Base-by-base conservation (phyloP, 2,797 vertebrate species). In the Gallinago nigripennis region DNA sequence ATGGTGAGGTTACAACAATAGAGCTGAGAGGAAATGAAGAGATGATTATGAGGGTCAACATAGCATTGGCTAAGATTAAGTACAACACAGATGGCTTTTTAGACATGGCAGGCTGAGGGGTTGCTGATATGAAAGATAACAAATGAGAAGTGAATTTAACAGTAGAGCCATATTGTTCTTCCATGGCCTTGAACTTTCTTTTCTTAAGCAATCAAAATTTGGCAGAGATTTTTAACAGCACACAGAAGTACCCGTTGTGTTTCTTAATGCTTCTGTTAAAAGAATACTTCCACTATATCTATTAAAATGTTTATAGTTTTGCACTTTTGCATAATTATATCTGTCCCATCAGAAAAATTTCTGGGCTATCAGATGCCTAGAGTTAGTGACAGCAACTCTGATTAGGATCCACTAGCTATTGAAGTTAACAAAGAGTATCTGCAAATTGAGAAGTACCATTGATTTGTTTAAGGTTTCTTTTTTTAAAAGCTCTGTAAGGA, bases 11-110 rank as follows among this genome's bases (percentile, higher is more conserved):
- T 64, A 70, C 35, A 82, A 61, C 63, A 88, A 76, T 41, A 53
- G 53, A 84, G 12, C 9, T 88, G 61, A 90, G 53, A 89, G 57
- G 83, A 95, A 88, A 75, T 53, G 51, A 82, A 90, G 30, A 35
- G 11, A 28, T 73, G 66, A 72, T 72, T 82, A 66, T 37, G 18
- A 57, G 11, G 30, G 30, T 61, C 73, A 87, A 9, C 8, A 10
- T 20, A 54, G 11, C 2, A 5, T 25, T 79, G 41, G 45, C 18
- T 73, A 66, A 82, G 64, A 41, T 35, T 86, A 93, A 76, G 24
- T 15, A 65, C 27, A 65, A 48, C 31, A 76, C 37, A 92, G 65
- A 64, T 65, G 82, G 43, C 17, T 80, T 88, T 90, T 77, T 60
- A 87, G 35, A 79, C 20, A 73, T 43, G 75, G 69, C n/a, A 48